phyloP scores from a whole-genome alignment of 2,113 vertebrate species.

The Carassius auratus region DNA sequence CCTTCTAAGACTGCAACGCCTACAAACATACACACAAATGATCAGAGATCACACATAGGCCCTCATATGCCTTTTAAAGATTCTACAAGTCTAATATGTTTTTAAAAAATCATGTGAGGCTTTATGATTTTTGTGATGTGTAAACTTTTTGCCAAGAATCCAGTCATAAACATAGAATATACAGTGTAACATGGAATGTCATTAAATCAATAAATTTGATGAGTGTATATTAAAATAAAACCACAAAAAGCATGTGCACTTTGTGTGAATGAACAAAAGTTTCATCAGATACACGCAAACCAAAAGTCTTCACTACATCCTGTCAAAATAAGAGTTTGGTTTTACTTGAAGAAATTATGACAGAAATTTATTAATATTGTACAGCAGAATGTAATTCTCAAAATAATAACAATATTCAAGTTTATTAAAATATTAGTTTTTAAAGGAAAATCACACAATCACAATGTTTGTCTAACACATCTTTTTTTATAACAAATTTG shows the following conservation, averaged over 20 bases:
- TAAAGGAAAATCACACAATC: neutral
- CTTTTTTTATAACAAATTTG: neutral
- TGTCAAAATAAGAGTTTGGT: neutral
- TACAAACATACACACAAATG: slow-evolving; percentile 58
- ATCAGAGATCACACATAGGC: neutral
- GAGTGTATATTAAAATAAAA: neutral
- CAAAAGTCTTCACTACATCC: neutral
- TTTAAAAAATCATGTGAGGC: neutral
- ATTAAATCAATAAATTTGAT: too few species aligned
- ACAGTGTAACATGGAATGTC: too few species aligned
- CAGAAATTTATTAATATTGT: too few species aligned
- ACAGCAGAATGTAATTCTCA: too few species aligned
- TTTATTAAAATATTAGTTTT: neutral
- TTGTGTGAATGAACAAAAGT: neutral
- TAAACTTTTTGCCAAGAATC: neutral
- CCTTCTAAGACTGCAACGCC: slow-evolving; percentile 95
- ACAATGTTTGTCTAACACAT: neutral
- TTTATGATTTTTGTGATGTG: neutral
- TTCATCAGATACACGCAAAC: neutral
- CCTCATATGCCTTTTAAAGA: neutral
- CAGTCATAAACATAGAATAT: neutral
- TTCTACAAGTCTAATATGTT: neutral
- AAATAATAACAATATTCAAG: neutral
- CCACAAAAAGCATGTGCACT: neutral
- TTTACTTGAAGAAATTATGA: too few species aligned